Base-by-base conservation (phyloP, 2,888 invertebrate genomes). In the Ashinkailepas kermadecensis region DNA sequence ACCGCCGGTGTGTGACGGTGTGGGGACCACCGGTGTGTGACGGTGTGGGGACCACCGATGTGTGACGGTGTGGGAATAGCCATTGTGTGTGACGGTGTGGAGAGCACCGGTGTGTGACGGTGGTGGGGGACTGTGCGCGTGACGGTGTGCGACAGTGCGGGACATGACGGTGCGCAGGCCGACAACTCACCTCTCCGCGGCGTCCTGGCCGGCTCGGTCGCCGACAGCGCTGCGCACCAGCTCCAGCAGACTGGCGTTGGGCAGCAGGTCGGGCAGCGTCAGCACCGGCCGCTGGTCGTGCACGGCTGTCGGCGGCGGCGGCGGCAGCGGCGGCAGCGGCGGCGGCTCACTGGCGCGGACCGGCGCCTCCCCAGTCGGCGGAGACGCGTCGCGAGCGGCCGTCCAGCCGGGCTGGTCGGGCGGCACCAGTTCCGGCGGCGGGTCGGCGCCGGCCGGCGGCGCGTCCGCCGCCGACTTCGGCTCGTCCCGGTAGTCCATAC, bases 401-500 rank as follows among this genome's bases (percentile, higher is more conserved):
- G 64, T 7, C 18, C 21, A 15, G 13, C 39, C 6, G 70, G 39
- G 70, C 25, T 15, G 12, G 39, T 70, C 70, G 7, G 70, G 39
- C 15, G 70, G 70, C 15, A 70, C 23, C 70, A 70, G 70, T 15
- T 39, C 70, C 15, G 70, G 70, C 39, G 39, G 39, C 39, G 39
- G 39, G 39, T 39, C 39, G 39, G 39, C 39, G 39, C 39, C 70
- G 15, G 25, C 6, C 11, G 23, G 39, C 15, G 9, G 9, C 15
- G 25, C 70, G 15, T 39, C 70, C 15, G 13, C 70, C 62, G 62
- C 62, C 70, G 70, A 78, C 74, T 83, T 83, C 39, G 93, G 93
- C 86, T 95, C 94, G 89, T 96, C 96, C 86, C 95, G 89, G 88
- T 95, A 97, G 88, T 97, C 97, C 93, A 95, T 94, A 88, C 96